phyloP scores from a whole-genome alignment of 2,888 invertebrate species.

The Callyntrura guangdongensis region DNA sequence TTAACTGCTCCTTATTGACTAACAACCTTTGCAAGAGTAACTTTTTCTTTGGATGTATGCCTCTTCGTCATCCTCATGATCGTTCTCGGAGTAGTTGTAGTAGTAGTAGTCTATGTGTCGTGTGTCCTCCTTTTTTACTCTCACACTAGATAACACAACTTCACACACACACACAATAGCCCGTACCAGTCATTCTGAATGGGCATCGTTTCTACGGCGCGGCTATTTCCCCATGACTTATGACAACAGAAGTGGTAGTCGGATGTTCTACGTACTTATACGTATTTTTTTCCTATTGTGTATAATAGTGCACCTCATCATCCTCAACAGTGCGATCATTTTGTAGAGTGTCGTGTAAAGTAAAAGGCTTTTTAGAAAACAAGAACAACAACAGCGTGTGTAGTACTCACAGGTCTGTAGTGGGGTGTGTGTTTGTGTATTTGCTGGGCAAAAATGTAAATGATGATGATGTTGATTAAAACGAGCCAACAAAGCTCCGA shows the following conservation, averaged over 20 bases:
- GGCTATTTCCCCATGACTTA: not conserved
- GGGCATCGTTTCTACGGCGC: constrained; percentile 8
- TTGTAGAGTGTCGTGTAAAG: constrained; percentile 37
- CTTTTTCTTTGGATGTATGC: constrained; percentile 8
- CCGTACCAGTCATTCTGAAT: constrained; percentile 12
- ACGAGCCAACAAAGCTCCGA: constrained; percentile 21
- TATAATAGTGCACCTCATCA: not conserved
- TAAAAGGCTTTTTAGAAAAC: constrained; percentile 44
- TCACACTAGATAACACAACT: constrained; percentile 33
- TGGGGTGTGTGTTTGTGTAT: not conserved
- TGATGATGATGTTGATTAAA: not conserved
- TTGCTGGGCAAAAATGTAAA: not conserved
- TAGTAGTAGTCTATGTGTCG: not conserved
- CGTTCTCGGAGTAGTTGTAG: not conserved
- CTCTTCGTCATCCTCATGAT: constrained; percentile 2
- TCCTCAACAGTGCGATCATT: not conserved
- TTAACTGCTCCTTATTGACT: too few relatives aligned
- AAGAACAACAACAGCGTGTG: not conserved
- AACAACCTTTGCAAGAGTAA: not conserved
- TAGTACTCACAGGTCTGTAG: not conserved
- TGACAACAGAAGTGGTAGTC: not conserved
- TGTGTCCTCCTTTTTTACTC: constrained; percentile 37
- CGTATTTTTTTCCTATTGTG: constrained; percentile 13
- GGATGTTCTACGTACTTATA: not conserved
- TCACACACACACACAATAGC: not conserved